Evolutionary conservation across 1,140 invertebrate genomes (phyloP).

Genomic region (Mylabris phalerata): DNA sequence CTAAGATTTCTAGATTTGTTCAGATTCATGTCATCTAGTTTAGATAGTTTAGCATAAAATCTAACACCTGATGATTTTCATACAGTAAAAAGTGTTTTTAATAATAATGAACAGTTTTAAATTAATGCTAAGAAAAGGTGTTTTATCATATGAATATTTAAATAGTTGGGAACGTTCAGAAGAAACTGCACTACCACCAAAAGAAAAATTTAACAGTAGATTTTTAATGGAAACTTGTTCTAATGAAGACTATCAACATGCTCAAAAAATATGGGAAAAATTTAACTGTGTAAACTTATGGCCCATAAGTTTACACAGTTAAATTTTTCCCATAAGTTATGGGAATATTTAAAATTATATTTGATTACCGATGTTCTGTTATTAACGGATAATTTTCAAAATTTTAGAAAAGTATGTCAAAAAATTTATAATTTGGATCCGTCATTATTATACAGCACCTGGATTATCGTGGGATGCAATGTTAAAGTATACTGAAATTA

Average conservation of each 20-base stretch:
- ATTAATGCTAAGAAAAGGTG: slow-evolving; percentile 33
- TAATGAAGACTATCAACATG: slow-evolving; percentile 41
- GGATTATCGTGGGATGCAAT: slow-evolving; percentile 42
- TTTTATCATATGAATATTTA: slow-evolving; percentile 37
- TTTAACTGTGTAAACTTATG: slow-evolving; percentile 41
- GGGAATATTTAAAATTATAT: slow-evolving; percentile 44
- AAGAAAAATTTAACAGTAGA: slow-evolving; percentile 37
- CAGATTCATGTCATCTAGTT: slow-evolving; percentile 14
- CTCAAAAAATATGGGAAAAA: slow-evolving; percentile 40
- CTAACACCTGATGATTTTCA: not conserved
- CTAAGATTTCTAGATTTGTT: too few species aligned
- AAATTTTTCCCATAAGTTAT: too few species aligned
- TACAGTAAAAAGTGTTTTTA: not conserved
- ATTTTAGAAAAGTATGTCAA: slow-evolving; percentile 39
- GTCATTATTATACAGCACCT: slow-evolving; percentile 38
- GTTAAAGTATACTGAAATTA: slow-evolving; percentile 39
- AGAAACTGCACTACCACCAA: slow-evolving; percentile 32
- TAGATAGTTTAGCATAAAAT: slow-evolving; percentile 16
- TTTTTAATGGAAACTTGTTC: slow-evolving; percentile 29
- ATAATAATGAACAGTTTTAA: slow-evolving; percentile 22
- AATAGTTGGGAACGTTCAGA: slow-evolving; percentile 30
- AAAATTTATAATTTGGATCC: slow-evolving; percentile 36
- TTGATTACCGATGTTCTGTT: slow-evolving; percentile 40
- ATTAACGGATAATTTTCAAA: slow-evolving; percentile 46
- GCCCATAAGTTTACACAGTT: too few species aligned